Conservation (phyloP, 2,797 vertebrate genomes). For the Scarus forsteni region DNA sequence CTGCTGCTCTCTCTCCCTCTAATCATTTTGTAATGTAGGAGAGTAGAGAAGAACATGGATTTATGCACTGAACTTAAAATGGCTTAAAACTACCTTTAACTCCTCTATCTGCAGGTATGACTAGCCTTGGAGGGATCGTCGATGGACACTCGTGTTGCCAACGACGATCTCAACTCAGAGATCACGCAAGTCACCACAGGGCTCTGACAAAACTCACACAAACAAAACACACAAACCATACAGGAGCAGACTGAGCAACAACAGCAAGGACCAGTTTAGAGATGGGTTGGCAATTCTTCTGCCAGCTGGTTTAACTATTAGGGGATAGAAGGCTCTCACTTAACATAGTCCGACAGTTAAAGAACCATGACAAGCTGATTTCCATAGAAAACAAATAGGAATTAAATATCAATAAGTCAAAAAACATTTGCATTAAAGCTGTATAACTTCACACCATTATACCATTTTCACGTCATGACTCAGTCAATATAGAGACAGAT, state of each 20-base stretch:
- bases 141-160: slow-evolving; percentile 82
- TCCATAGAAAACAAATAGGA: not conserved
- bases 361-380: not conserved
- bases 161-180: slow-evolving; percentile 89
- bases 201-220: slow-evolving; percentile 69
- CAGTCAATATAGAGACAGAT: slow-evolving; percentile 6
- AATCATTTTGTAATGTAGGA: too few relatives aligned
- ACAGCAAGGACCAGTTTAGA: slow-evolving; percentile 12
- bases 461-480: not conserved
- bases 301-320: slow-evolving; percentile 1
- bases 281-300: not conserved
- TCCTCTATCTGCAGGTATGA: slow-evolving; percentile 87
- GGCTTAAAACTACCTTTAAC: too few relatives aligned
- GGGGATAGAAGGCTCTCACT: slow-evolving; percentile 30
- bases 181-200: slow-evolving; percentile 86
- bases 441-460: not conserved
- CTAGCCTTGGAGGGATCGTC: slow-evolving; percentile 94
- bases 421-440: not conserved
- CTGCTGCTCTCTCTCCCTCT: too few relatives aligned
- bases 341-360: not conserved
- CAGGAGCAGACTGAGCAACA: not conserved
- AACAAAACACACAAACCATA: slow-evolving; percentile 8
- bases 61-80: too few relatives aligned
- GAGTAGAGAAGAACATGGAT: too few relatives aligned
- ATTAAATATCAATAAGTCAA: not conserved